Conservation (phyloP, 2,797 vertebrate species). For the Syncerus caffer region DNA sequence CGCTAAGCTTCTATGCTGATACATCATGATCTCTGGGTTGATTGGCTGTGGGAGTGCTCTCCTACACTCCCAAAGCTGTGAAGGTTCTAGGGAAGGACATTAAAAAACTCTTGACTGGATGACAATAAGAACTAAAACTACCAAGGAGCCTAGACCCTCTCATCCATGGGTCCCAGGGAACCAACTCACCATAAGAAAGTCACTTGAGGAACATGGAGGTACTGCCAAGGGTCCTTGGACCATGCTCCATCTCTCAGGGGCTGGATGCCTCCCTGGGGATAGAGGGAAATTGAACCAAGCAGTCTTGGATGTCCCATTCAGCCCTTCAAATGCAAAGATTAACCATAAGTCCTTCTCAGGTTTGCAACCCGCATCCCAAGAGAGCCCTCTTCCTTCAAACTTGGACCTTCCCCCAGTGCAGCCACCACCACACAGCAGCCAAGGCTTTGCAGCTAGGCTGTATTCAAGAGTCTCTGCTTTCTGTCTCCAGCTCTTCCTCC, state of each 20-base stretch:
- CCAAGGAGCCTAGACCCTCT: neutral
- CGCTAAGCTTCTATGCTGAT: neutral
- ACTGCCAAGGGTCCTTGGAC: neutral
- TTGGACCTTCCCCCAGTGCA: neutral
- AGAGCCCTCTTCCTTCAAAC: neutral
- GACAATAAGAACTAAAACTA: neutral
- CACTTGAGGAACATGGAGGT: neutral
- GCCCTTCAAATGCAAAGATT: neutral
- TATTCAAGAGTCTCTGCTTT: neutral
- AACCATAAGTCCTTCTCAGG: neutral
- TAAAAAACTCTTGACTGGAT: neutral
- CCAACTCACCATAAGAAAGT: neutral
- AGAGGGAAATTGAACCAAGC: neutral
- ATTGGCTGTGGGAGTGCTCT: neutral
- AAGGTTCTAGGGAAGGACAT: neutral
- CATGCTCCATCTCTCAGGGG: neutral
- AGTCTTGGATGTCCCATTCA: neutral
- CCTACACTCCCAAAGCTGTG: neutral
- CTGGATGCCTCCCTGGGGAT: neutral
- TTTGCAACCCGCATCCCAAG: neutral
- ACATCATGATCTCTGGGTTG: neutral
- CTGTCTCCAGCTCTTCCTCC: neutral
- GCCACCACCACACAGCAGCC: neutral
- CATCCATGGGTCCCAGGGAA: neutral
- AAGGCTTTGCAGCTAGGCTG: neutral